A percentile compares a stretch with the other conserved stretches of the same genome.
These are phyloP conservation scores for Habropoda laboriosa DNA, from an alignment of 1,140 invertebrate species.

Conservation along the genomic window DNA sequence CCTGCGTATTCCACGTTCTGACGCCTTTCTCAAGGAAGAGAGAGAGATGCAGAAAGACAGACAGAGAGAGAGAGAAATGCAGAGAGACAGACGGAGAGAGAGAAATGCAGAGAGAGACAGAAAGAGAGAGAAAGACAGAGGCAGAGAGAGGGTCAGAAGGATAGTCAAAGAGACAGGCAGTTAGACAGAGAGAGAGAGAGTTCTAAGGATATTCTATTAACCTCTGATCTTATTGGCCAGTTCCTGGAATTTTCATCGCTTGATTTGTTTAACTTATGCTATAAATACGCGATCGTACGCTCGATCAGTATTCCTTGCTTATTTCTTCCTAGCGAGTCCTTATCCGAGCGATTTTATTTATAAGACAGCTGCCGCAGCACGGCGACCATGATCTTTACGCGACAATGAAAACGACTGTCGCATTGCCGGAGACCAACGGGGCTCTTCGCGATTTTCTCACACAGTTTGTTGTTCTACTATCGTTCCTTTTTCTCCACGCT, in stretches of 20 bases:
- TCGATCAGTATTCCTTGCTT: slow-evolving; percentile 8
- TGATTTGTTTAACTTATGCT: not conserved
- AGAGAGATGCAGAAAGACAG: too few relatives aligned
- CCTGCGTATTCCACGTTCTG: slow-evolving; percentile 25
- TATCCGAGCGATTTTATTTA: slow-evolving; percentile 22
- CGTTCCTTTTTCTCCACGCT: too few relatives aligned
- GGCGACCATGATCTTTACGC: slow-evolving; percentile 37
- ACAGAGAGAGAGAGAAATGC: too few relatives aligned
- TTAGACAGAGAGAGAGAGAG: too few relatives aligned
- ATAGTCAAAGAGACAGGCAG: too few relatives aligned
- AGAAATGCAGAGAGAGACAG: too few relatives aligned
- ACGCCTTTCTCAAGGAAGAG: too few relatives aligned
- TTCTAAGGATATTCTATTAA: not conserved
- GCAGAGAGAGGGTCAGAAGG: too few relatives aligned
- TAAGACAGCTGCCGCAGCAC: not conserved
- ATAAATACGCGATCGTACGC: not conserved
- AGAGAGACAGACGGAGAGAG: too few relatives aligned
- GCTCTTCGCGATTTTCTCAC: not conserved
- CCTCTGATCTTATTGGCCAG: not conserved
- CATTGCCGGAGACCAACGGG: not conserved
- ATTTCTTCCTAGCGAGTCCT: not conserved
- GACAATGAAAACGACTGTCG: slow-evolving; percentile 14
- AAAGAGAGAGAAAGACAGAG: too few relatives aligned
- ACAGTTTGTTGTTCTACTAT: too few relatives aligned
- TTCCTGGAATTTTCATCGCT: not conserved